phyloP scores from a whole-genome alignment of 2,797 vertebrate species.

The Xenops minutus region DNA sequence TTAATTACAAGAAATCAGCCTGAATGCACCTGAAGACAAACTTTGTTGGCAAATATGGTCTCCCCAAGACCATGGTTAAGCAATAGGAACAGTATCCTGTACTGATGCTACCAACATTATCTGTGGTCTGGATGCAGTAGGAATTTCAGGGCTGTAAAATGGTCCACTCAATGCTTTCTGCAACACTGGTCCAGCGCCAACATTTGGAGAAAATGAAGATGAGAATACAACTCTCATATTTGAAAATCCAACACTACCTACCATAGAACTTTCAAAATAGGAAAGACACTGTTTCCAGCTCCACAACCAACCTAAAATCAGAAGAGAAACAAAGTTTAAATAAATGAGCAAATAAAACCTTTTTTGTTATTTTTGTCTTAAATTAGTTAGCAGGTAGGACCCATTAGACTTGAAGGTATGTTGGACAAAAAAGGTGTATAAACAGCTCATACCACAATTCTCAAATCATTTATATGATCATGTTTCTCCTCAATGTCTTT shows the following conservation, averaged over 20 bases:
- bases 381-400: background rate
- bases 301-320: slow-evolving; percentile 89
- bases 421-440: background rate
- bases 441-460: background rate
- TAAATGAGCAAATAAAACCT: background rate
- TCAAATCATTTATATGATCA: background rate
- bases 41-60: background rate
- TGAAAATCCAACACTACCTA: slow-evolving; percentile 69
- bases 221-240: background rate
- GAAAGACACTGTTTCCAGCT: slow-evolving; percentile 92
- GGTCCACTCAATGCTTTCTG: background rate
- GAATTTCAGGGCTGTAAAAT: background rate
- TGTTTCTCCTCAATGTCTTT: background rate
- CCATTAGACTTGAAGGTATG: background rate
- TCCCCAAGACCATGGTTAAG: background rate
- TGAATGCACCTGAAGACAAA: background rate
- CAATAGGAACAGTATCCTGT: background rate
- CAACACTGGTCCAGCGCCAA: background rate
- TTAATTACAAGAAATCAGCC: background rate
- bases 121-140: background rate
- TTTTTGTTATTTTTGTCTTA: background rate
- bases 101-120: background rate
- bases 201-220: background rate
- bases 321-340: slow-evolving; percentile 29
- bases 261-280: slow-evolving; percentile 85